These are phyloP conservation scores for Anguilla anguilla DNA, from an alignment of 2,797 vertebrate genomes.

Conservation along the genomic window DNA sequence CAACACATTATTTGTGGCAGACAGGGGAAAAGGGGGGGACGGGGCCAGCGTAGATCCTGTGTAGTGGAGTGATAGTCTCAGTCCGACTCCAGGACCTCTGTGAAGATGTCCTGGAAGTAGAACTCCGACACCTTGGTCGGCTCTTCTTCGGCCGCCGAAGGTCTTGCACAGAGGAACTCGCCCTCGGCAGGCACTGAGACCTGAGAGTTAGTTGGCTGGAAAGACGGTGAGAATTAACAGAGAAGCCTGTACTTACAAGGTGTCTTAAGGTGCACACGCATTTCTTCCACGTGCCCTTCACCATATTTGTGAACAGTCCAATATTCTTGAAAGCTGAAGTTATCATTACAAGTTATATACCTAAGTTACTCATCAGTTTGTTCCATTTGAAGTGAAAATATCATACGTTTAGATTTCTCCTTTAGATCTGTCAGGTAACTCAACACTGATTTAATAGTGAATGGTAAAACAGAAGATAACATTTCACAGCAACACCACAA, in stretches of 20 bases:
- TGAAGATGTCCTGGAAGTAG: conserved; percentile 81
- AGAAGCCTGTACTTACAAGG: conserved; percentile 46
- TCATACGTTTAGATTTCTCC: neutral
- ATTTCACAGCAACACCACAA: neutral
- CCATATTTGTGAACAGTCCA: neutral
- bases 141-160: conserved; percentile 61
- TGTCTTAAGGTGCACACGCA: neutral
- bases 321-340: neutral
- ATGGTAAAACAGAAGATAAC: neutral
- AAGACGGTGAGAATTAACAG: conserved; percentile 45
- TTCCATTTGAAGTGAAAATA: neutral
- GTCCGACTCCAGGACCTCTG: conserved; percentile 76
- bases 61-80: conserved; percentile 28
- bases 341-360: neutral
- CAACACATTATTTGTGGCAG: conserved; percentile 16
- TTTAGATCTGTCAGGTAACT: neutral
- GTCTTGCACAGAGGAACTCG: conserved; percentile 35
- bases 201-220: neutral
- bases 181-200: conserved; percentile 16
- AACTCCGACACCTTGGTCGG: conserved; percentile 72
- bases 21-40: too few species aligned
- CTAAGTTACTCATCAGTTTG: neutral
- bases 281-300: neutral
- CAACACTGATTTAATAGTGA: neutral
- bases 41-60: neutral